Conservation (phyloP, 2,797 vertebrate genomes). For the Melanotaenia pygmaea region DNA sequence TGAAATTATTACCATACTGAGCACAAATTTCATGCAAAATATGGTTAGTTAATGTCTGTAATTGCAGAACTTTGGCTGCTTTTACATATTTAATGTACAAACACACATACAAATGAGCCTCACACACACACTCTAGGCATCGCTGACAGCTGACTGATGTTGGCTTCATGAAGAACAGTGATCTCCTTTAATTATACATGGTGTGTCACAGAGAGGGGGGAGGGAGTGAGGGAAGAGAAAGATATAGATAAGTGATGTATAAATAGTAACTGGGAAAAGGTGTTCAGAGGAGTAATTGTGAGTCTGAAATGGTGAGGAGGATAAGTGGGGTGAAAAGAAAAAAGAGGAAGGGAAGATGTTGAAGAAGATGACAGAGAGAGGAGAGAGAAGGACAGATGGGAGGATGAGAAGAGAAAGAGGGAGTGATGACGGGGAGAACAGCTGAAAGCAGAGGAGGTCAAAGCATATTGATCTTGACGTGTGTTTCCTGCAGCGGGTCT, state of each 20-base stretch:
- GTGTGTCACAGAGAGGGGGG: constrained; percentile 70
- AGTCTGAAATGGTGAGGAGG: constrained; percentile 43
- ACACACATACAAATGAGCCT: constrained; percentile 21
- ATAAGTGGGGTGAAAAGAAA: constrained; percentile 15
- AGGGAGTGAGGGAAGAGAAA: background rate
- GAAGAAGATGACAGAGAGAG: background rate
- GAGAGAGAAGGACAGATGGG: background rate
- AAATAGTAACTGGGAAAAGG: constrained; percentile 55
- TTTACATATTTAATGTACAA: constrained; percentile 62
- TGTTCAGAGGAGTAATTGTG: constrained; percentile 31
- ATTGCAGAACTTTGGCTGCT: constrained; percentile 51
- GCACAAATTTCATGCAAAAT: background rate
- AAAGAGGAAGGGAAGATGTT: constrained; percentile 1
- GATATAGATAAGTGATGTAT: constrained; percentile 46
- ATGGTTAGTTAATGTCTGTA: constrained; percentile 46
- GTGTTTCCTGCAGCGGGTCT: constrained; percentile 57
- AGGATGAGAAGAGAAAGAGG: constrained; percentile 24
- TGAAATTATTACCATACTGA: background rate
- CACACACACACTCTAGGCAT: constrained; percentile 45
- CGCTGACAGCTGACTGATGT: constrained; percentile 75
- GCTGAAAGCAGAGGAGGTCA: constrained; percentile 56
- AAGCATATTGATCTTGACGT: constrained; percentile 58
- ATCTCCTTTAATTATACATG: constrained; percentile 83
- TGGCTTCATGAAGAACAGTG: constrained; percentile 73
- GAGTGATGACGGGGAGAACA: constrained; percentile 23